Percentiles rank a stretch among this genome's conserved stretches.
Conservation (phyloP, 2,113 vertebrate genomes). For the Periophthalmodon schlosseri region DNA sequence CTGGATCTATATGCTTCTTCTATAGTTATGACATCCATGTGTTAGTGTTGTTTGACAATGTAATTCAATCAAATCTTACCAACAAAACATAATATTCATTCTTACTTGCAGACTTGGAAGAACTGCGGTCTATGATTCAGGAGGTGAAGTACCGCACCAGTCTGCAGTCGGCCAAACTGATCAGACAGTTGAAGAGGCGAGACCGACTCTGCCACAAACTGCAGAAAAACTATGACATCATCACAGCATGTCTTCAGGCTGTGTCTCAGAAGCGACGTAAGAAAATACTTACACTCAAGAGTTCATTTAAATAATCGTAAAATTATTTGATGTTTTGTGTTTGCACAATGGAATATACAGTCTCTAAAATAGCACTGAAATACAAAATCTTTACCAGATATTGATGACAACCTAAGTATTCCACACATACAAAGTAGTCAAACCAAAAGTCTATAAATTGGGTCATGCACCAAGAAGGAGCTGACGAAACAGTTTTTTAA, state of each 20-base stretch:
- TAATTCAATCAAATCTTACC: no score
- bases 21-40: not conserved
- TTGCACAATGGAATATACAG: not conserved
- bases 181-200: conserved; percentile 90
- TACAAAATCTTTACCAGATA: no score
- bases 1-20: no score
- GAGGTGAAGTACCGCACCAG: conserved; percentile 87
- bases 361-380: no score
- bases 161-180: conserved; percentile 88
- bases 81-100: not conserved
- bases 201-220: conserved; percentile 86
- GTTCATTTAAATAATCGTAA: not conserved
- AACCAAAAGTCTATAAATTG: no score
- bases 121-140: conserved; percentile 83
- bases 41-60: not conserved
- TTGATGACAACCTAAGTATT: no score
- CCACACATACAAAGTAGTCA: no score
- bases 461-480: no score
- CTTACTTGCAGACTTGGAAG: conserved; percentile 74
- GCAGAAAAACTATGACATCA: conserved; percentile 91
- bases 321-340: not conserved
- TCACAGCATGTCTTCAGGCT: conserved; percentile 94
- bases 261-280: conserved; percentile 95
- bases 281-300: conserved; percentile 35
- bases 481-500: no score